These are phyloP conservation scores for Cossypha polioptera DNA, from an alignment of 2,797 vertebrate species.

Conservation along the genomic window DNA sequence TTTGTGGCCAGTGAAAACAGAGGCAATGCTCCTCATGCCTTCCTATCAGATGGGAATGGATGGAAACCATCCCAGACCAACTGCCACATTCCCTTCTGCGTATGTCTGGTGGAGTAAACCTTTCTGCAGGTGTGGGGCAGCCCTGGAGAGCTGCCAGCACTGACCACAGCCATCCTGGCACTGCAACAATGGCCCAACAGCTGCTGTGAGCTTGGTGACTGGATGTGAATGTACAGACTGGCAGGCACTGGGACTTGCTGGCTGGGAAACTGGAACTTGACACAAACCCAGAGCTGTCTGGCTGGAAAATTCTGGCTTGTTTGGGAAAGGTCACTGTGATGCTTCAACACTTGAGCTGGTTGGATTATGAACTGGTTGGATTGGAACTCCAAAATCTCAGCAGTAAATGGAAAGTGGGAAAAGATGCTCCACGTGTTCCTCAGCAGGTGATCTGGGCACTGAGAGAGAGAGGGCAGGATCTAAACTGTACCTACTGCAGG, in stretches of 20 bases:
- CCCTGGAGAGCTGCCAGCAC: not conserved
- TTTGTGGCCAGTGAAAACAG: not conserved
- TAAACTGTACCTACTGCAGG: fast-evolving
- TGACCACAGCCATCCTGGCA: not conserved
- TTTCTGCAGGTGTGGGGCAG: fast-evolving
- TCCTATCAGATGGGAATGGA: fast-evolving
- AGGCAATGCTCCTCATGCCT: not conserved
- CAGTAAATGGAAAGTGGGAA: not conserved
- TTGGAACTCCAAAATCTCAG: not conserved
- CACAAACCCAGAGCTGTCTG: not conserved
- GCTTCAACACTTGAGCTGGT: not conserved
- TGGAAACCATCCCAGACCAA: not conserved
- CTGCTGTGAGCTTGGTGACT: not conserved
- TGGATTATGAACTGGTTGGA: not conserved
- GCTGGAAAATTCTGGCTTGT: not conserved
- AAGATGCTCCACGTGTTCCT: fast-evolving
- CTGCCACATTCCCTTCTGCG: not conserved
- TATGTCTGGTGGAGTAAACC: not conserved
- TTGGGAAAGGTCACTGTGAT: not conserved
- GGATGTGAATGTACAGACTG: not conserved
- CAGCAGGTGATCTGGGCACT: fast-evolving
- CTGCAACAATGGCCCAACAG: fast-evolving
- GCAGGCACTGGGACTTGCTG: not conserved
- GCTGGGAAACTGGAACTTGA: not conserved
- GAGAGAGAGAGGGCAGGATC: fast-evolving